Evolutionary conservation across 2,797 vertebrate genomes (phyloP).

Genomic region (Melanotaenia boesemani): DNA sequence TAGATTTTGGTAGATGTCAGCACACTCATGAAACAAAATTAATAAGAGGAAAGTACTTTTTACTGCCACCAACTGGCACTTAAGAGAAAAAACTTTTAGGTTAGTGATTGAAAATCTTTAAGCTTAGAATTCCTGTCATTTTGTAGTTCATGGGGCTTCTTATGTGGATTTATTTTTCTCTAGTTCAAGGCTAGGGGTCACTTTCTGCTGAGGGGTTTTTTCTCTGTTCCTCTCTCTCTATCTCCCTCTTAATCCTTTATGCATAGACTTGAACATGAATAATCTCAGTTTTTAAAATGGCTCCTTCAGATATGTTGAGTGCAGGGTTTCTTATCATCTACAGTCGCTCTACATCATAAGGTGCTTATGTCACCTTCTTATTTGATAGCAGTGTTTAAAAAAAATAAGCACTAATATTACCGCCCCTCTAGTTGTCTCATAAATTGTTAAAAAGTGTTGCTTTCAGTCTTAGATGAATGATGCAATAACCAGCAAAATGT

Average conservation of each 20-base stretch:
- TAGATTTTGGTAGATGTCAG: not conserved
- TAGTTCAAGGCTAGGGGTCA: not conserved
- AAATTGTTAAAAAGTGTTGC: not conserved
- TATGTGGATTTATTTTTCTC: constrained; percentile 4
- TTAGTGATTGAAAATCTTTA: constrained; percentile 11
- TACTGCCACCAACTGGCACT: not conserved
- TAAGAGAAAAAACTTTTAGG: not conserved
- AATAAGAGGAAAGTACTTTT: not conserved
- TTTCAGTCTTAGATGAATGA: constrained; percentile 28
- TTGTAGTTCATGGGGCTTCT: not conserved
- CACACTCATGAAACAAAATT: not conserved
- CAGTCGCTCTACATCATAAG: not conserved
- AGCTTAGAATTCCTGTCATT: constrained; percentile 3
- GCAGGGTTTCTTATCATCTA: not conserved
- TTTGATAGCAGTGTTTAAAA: not conserved
- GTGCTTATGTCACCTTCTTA: not conserved
- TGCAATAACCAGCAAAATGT: constrained; percentile 27
- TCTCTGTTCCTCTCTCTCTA: not conserved
- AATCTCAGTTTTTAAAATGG: not conserved
- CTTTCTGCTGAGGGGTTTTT: not conserved
- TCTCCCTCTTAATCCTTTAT: not conserved
- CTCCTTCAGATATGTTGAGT: not conserved
- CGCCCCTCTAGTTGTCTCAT: not conserved
- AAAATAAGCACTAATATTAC: not conserved
- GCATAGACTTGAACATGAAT: constrained; percentile 7